Conservation (phyloP, 2,113 vertebrate species). For the Synchiropus splendidus region DNA sequence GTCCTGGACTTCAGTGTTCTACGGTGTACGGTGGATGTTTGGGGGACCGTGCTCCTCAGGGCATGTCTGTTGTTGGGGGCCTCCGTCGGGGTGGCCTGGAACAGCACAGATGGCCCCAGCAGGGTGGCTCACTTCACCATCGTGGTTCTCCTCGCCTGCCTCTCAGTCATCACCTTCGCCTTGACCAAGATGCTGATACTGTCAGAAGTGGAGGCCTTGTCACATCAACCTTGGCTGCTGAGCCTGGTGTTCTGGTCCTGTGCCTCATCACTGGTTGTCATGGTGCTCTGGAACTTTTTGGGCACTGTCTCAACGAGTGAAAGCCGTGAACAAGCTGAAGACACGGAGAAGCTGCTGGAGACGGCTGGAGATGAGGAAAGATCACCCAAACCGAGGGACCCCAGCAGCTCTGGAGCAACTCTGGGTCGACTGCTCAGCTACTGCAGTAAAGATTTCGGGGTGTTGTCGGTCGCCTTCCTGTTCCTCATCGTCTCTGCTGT, state of each 20-base stretch:
- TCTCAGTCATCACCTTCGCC: conserved; percentile 72
- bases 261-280: conserved; percentile 58
- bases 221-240: conserved; percentile 76
- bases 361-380: conserved; percentile 19
- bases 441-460: conserved; percentile 73
- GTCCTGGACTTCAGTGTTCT: conserved; percentile 74
- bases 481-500: conserved; percentile 81
- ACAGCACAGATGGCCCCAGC: conserved; percentile 69
- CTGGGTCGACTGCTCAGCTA: conserved; percentile 82
- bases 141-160: conserved; percentile 66
- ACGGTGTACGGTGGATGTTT: conserved; percentile 78
- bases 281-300: conserved; percentile 73
- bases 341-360: conserved; percentile 48
- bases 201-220: conserved; percentile 68
- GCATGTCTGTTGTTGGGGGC: conserved; percentile 77
- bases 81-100: conserved; percentile 74
- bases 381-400: background rate
- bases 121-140: conserved; percentile 60
- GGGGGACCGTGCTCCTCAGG: conserved; percentile 76
- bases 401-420: conserved; percentile 69
- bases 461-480: conserved; percentile 74
- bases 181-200: conserved; percentile 85
- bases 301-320: conserved; percentile 23
- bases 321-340: conserved; percentile 13
- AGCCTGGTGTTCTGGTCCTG: conserved; percentile 84